A percentile compares a stretch with the other conserved stretches of the same genome.
Conservation (phyloP, 2,888 invertebrate species). For the Imbricaverruca yamaguchii region DNA sequence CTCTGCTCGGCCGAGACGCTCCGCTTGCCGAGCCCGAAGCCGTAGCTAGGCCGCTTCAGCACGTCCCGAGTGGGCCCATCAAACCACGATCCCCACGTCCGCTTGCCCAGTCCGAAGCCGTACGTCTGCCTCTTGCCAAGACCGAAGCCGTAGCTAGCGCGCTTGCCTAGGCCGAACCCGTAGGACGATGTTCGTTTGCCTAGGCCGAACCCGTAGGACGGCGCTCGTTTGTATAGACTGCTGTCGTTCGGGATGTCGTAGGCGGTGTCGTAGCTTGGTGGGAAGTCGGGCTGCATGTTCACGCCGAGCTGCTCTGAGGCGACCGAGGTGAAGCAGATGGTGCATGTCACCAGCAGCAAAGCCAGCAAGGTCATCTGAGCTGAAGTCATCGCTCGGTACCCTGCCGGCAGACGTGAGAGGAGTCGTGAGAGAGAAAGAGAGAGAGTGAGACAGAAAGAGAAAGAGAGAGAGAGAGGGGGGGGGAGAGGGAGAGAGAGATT, state of each 20-base stretch:
- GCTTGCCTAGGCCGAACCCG: neutral
- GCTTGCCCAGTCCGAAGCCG: slow-evolving; percentile 10
- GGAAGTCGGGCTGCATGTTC: neutral
- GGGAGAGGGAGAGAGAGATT: no score
- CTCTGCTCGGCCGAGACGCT: neutral
- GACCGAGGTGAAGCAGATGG: neutral
- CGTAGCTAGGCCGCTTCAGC: slow-evolving; percentile 4
- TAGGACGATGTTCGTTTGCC: neutral
- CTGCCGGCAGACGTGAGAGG: neutral
- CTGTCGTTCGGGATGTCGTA: neutral
- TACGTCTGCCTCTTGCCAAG: neutral
- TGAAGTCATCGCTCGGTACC: neutral
- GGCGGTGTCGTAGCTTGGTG: neutral
- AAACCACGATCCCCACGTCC: slow-evolving; percentile 3
- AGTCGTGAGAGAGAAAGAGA: no score
- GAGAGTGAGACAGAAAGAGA: no score
- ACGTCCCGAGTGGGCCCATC: neutral
- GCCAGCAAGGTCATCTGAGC: neutral
- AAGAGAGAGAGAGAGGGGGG: no score
- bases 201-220: neutral
- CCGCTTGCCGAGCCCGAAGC: slow-evolving; percentile 1
- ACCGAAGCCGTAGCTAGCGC: neutral
- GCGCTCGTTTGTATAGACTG: neutral
- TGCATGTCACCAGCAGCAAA: neutral
- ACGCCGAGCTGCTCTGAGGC: neutral